Evolutionary conservation across 2,797 vertebrate genomes (phyloP).

Genomic region (Leucoraja ocellata): DNA sequence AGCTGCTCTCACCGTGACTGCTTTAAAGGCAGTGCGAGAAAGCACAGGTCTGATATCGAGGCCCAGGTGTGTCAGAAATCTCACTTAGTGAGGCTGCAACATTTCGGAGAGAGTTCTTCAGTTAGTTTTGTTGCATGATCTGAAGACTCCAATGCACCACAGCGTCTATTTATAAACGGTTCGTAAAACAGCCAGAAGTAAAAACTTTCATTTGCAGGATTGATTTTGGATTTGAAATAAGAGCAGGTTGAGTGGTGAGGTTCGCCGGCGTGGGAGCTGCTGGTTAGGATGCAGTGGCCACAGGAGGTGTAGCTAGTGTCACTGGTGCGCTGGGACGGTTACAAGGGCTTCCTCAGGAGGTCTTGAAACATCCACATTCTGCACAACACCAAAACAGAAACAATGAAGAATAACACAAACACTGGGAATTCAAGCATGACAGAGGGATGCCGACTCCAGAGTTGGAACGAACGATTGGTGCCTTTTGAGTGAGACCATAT

Average conservation of each 20-base stretch:
- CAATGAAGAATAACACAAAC: neutral
- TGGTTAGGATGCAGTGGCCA: neutral
- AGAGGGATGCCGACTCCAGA: neutral
- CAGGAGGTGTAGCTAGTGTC: conserved; percentile 48
- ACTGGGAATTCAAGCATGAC: neutral
- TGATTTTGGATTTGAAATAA: conserved; percentile 29
- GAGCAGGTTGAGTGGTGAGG: neutral
- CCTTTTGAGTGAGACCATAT: neutral
- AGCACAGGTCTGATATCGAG: neutral
- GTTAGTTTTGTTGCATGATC: neutral
- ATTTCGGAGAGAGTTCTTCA: neutral
- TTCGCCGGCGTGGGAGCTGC: neutral
- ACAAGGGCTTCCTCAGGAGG: conserved; percentile 63
- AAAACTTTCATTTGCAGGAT: neutral
- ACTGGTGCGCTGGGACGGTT: conserved; percentile 66
- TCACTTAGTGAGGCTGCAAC: neutral
- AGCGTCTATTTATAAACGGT: neutral
- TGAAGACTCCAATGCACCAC: neutral
- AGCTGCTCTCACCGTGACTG: neutral
- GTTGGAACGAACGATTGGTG: too few relatives aligned
- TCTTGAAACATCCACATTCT: conserved; percentile 70
- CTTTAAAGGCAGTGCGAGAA: neutral
- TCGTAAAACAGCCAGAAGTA: conserved; percentile 5
- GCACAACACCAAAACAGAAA: conserved; percentile 49
- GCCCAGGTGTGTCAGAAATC: neutral